These are phyloP conservation scores for Ceratitis capitata DNA, from an alignment of 1,140 invertebrate genomes.

Conservation along the genomic window DNA sequence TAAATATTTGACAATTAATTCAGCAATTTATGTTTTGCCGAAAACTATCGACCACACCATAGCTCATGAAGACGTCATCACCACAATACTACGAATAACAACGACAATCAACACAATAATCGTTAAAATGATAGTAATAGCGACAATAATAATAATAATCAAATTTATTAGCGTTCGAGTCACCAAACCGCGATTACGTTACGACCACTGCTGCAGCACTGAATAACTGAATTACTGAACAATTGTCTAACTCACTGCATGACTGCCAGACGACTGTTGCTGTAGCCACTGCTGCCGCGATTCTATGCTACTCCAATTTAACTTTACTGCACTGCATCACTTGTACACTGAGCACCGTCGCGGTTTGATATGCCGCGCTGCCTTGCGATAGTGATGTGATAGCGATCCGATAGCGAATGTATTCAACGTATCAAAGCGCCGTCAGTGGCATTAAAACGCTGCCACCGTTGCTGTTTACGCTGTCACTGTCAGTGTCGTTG, in stretches of 20 bases:
- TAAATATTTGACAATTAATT: background rate
- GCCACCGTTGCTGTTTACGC: background rate
- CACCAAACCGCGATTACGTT: conserved; percentile 27
- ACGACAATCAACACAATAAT: conserved; percentile 12
- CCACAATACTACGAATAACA: background rate
- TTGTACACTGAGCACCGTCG: background rate
- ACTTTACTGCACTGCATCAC: background rate
- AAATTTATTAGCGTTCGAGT: conserved; percentile 9
- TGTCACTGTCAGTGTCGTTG: background rate
- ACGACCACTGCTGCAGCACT: conserved; percentile 21
- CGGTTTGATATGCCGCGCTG: background rate
- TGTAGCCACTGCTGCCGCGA: conserved; percentile 7
- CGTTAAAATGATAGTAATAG: conserved; percentile 26
- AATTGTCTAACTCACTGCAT: conserved; percentile 13
- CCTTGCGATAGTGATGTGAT: background rate
- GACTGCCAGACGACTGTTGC: conserved; percentile 8
- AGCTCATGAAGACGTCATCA: background rate
- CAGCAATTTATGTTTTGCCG: background rate
- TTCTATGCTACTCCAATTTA: background rate
- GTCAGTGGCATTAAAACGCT: background rate
- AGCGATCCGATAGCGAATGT: conserved; percentile 9
- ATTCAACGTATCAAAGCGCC: background rate
- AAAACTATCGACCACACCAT: background rate
- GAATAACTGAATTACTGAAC: conserved; percentile 16
- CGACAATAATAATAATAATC: conserved; percentile 30